Evolutionary conservation across 2,888 invertebrate genomes (phyloP).

Genomic region (Acanthacorydalis orientalis): DNA sequence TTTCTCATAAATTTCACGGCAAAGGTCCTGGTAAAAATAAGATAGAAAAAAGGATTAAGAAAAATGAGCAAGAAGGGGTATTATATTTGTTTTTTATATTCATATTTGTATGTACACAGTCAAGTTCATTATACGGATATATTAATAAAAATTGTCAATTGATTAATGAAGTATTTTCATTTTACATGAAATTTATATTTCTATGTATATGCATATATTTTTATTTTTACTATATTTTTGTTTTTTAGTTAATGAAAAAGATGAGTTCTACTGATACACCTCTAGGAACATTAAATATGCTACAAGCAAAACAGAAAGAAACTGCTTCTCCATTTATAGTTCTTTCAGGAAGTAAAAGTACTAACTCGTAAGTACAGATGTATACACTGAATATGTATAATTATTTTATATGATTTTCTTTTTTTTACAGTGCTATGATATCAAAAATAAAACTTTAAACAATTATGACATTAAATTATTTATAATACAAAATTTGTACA

Average conservation of each 20-base stretch:
- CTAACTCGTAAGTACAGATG: conserved; percentile 26
- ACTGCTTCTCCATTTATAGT: conserved; percentile 86
- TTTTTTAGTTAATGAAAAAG: conserved; percentile 70
- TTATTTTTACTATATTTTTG: conserved; percentile 8
- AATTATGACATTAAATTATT: too few relatives aligned
- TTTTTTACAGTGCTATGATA: conserved; percentile 24
- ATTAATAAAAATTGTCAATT: too few relatives aligned
- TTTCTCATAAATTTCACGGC: conserved; percentile 98
- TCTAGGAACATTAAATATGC: conserved; percentile 79
- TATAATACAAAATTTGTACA: too few relatives aligned
- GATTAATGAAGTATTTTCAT: background rate
- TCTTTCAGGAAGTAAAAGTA: conserved; percentile 73
- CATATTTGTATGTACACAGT: too few relatives aligned
- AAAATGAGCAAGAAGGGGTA: conserved; percentile 82
- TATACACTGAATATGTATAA: conserved; percentile 1
- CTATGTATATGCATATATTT: conserved; percentile 1
- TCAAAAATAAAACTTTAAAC: conserved; percentile 22
- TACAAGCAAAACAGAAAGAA: conserved; percentile 91
- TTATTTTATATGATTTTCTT: conserved; percentile 7
- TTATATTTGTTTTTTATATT: conserved; percentile 8
- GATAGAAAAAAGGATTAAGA: conserved; percentile 89
- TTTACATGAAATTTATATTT: background rate
- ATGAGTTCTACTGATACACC: conserved; percentile 98
- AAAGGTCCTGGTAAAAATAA: conserved; percentile 99
- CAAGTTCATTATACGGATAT: too few relatives aligned